Conservation (phyloP, 1,140 invertebrate genomes). For the Neocloeon triangulifer region DNA sequence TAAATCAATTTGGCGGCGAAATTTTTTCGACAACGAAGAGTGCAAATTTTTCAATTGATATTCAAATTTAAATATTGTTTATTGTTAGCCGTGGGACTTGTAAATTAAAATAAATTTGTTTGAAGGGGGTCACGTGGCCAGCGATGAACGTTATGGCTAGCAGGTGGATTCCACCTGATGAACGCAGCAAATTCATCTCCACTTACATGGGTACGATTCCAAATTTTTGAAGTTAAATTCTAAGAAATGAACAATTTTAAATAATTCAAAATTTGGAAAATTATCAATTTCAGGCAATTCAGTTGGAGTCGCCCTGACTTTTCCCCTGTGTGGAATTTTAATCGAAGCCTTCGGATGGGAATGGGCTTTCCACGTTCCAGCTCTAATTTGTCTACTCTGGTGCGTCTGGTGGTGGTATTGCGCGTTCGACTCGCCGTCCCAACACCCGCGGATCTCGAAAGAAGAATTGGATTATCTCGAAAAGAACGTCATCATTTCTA, state of each 20-base stretch:
- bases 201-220: slow-evolving; percentile 41
- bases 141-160: slow-evolving; percentile 59
- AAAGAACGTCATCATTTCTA: too few relatives aligned
- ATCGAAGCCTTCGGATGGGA: slow-evolving; percentile 44
- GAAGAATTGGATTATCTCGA: slow-evolving; percentile 38
- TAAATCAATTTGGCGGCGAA: too few relatives aligned
- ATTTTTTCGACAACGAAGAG: too few relatives aligned
- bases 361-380: slow-evolving; percentile 46
- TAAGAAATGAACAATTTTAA: too few relatives aligned
- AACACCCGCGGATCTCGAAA: slow-evolving; percentile 51
- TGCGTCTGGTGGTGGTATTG: slow-evolving; percentile 48
- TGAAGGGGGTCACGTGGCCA: slow-evolving; percentile 68
- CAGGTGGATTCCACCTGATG: slow-evolving; percentile 60
- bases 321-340: slow-evolving; percentile 39
- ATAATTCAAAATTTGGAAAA: too few relatives aligned
- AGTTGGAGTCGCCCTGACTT: slow-evolving; percentile 42
- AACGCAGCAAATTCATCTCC: slow-evolving; percentile 48
- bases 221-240: too few relatives aligned
- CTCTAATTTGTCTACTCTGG: slow-evolving; percentile 43
- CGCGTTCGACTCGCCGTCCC: slow-evolving; percentile 47
- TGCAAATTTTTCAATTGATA: too few relatives aligned
- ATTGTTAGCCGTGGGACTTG: too few relatives aligned
- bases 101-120: too few relatives aligned
- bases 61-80: too few relatives aligned
- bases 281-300: too few relatives aligned